These are phyloP conservation scores for Siniperca obscura DNA, from an alignment of 2,797 vertebrate species.

Conservation along the genomic window DNA sequence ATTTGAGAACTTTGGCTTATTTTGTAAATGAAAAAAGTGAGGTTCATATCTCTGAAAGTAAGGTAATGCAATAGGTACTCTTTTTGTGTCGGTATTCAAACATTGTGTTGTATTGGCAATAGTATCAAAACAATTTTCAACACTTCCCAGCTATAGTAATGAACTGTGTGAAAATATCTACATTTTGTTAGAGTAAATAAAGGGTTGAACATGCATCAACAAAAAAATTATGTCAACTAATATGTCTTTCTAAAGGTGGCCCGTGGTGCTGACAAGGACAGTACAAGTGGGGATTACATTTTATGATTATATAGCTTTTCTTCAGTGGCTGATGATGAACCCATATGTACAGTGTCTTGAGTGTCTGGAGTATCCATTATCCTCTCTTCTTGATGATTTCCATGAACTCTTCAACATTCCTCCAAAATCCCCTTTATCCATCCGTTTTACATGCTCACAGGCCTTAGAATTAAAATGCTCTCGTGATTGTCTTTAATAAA, in stretches of 20 bases:
- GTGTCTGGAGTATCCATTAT: constrained; percentile 50
- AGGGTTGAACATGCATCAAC: background rate
- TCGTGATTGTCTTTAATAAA: constrained; percentile 52
- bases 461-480: constrained; percentile 52
- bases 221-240: constrained; percentile 4
- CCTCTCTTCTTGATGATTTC: constrained; percentile 47
- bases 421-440: constrained; percentile 55
- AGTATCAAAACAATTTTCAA: background rate
- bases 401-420: constrained; percentile 63
- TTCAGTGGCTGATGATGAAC: constrained; percentile 53
- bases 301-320: constrained; percentile 36
- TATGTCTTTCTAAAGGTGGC: constrained; percentile 11
- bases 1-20: background rate
- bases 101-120: background rate
- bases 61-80: background rate
- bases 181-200: background rate
- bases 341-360: constrained; percentile 48
- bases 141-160: background rate
- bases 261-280: constrained; percentile 40
- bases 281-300: constrained; percentile 17
- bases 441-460: constrained; percentile 41
- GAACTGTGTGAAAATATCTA: background rate
- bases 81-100: background rate
- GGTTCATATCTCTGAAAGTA: background rate
- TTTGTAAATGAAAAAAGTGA: background rate